Percentiles rank a stretch among this genome's conserved stretches.
These are phyloP conservation scores for Drosophila ezoana DNA, from an alignment of 2,888 invertebrate species.

Conservation along the genomic window DNA sequence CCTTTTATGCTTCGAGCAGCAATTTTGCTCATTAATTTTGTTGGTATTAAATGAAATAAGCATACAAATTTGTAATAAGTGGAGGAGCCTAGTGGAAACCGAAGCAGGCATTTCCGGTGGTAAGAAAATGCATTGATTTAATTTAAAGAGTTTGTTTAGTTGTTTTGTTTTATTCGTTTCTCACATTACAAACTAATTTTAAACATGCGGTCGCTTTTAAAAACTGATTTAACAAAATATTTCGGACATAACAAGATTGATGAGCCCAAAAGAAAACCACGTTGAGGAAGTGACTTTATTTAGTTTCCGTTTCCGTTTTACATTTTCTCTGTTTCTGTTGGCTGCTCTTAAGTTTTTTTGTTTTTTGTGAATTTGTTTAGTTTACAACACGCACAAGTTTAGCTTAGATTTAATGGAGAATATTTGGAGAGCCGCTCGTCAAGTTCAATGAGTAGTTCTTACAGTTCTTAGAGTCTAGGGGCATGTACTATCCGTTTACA, in stretches of 20 bases:
- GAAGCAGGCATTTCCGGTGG: conserved; percentile 20
- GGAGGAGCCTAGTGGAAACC: not conserved
- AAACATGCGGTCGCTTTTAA: conserved; percentile 43
- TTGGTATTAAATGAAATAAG: not conserved
- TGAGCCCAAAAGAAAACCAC: conserved; percentile 31
- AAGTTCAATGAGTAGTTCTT: conserved; percentile 26
- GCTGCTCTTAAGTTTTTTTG: conserved; percentile 16
- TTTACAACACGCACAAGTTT: conserved; percentile 77
- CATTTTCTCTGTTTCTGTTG: conserved; percentile 7
- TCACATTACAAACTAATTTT: conserved; percentile 52
- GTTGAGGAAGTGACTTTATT: conserved; percentile 23
- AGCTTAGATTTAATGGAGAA: conserved; percentile 68
- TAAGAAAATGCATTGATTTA: conserved; percentile 6
- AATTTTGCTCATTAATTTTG: no score
- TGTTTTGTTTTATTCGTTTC: conserved; percentile 46
- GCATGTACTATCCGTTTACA: conserved; percentile 25
- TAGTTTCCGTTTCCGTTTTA: conserved; percentile 9
- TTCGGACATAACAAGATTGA: conserved; percentile 32
- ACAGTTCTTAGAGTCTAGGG: conserved; percentile 45
- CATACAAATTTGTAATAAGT: not conserved
- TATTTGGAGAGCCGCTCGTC: conserved; percentile 54
- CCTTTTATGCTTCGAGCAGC: no score
- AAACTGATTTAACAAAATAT: conserved; percentile 27
- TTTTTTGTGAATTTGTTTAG: conserved; percentile 34
- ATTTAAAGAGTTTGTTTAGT: conserved; percentile 38